These are phyloP conservation scores for Caenorhabditis sp. DNA, from an alignment of 2,888 invertebrate species.

Conservation along the genomic window DNA sequence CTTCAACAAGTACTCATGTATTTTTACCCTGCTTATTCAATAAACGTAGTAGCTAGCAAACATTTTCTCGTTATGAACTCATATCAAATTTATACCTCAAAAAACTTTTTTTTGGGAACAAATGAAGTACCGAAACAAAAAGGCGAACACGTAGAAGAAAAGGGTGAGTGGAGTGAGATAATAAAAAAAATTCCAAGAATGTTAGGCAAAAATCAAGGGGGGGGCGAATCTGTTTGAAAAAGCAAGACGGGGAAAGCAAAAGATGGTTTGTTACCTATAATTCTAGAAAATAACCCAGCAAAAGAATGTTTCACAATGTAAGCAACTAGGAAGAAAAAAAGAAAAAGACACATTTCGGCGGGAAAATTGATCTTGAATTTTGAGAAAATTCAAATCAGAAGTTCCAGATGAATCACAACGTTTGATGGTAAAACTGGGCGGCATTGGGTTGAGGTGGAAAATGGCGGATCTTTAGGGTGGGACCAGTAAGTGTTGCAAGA, in stretches of 20 bases:
- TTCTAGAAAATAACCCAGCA: conserved; percentile 3
- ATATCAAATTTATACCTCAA: conserved; percentile 1
- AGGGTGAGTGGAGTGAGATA: background rate
- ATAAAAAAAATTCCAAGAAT: background rate
- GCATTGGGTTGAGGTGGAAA: conserved; percentile 6
- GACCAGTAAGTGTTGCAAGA: conserved; percentile 17
- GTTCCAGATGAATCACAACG: background rate
- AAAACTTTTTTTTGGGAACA: background rate
- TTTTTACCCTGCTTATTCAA: too few species aligned
- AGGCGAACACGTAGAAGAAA: background rate
- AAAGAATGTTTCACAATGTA: background rate
- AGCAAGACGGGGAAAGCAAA: background rate
- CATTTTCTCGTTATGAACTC: too few species aligned
- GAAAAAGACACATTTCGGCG: background rate
- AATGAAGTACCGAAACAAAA: conserved; percentile 3
- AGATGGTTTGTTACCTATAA: conserved; percentile 1
- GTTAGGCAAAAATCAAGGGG: background rate
- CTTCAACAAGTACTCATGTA: too few species aligned
- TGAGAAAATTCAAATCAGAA: background rate
- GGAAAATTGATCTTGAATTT: background rate
- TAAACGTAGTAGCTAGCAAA: too few species aligned
- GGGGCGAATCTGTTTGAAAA: background rate
- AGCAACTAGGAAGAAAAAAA: background rate
- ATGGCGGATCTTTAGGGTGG: conserved; percentile 4
- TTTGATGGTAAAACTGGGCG: conserved; percentile 9